A percentile compares a stretch with the other conserved stretches of the same genome.
Conservation (phyloP, 2,113 vertebrate genomes). For the Garra rufa region DNA sequence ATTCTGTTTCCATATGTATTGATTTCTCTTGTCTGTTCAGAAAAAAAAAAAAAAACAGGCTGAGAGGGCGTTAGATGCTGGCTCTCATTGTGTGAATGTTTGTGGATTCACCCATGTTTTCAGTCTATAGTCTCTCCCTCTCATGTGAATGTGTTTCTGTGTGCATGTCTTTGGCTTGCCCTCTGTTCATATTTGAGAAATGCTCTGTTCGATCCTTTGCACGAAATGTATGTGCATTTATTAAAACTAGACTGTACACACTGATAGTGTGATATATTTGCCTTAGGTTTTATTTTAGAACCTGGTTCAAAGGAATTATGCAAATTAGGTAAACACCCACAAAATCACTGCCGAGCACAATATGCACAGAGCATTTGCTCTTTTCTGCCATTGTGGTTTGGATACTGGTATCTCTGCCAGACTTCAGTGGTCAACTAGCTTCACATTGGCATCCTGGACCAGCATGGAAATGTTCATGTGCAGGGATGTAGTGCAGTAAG, state of each 20-base stretch:
- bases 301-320: not conserved
- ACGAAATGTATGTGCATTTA: constrained; percentile 20
- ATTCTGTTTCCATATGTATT: constrained; percentile 1
- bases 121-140: constrained; percentile 61
- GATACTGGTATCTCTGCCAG: not conserved
- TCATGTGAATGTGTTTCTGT: constrained; percentile 51
- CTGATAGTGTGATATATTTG: not conserved
- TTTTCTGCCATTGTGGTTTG: not conserved
- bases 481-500: not conserved
- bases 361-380: not conserved
- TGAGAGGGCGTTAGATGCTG: constrained; percentile 24
- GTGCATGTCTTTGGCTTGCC: constrained; percentile 69
- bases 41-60: constrained; percentile 34
- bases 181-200: constrained; percentile 66
- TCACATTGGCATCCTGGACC: not conserved
- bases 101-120: constrained; percentile 52
- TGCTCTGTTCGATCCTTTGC: constrained; percentile 70
- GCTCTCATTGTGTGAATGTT: constrained; percentile 24
- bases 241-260: not conserved
- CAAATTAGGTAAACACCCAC: not conserved
- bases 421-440: not conserved
- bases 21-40: constrained; percentile 16
- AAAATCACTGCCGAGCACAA: not conserved
- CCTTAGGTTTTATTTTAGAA: not conserved
- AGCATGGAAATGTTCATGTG: not conserved